Evolutionary conservation across 2,888 invertebrate genomes (phyloP).

Genomic region (Agrenia bidenticulata): DNA sequence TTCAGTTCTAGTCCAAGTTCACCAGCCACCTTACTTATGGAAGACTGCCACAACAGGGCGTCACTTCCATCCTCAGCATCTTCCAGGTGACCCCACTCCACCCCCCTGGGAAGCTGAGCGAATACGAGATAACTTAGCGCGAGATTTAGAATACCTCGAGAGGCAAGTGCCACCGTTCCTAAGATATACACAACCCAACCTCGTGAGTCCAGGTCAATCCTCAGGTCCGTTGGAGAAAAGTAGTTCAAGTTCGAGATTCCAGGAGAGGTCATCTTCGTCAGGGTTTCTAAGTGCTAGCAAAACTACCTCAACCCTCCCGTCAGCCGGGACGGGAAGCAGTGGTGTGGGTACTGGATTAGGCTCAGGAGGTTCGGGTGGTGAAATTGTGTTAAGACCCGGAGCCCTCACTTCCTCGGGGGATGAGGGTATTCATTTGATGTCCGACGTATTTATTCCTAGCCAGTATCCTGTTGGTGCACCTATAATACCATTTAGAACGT

Average conservation of each 20-base stretch:
- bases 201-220: background rate
- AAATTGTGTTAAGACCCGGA: constrained; percentile 51
- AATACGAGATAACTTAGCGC: constrained; percentile 51
- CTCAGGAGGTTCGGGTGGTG: constrained; percentile 40
- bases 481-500: constrained; percentile 40
- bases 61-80: constrained; percentile 50
- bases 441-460: background rate
- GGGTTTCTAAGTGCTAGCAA: constrained; percentile 53
- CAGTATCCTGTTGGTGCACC: constrained; percentile 27
- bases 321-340: constrained; percentile 44
- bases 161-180: constrained; percentile 52
- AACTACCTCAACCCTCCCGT: constrained; percentile 45
- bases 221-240: constrained; percentile 38
- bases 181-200: constrained; percentile 11
- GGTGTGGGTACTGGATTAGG: constrained; percentile 38
- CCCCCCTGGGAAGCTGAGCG: constrained; percentile 53
- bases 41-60: constrained; percentile 53
- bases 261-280: constrained; percentile 49
- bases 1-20: constrained; percentile 54
- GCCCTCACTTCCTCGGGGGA: constrained; percentile 36
- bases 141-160: constrained; percentile 53
- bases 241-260: constrained; percentile 46
- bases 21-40: constrained; percentile 53
- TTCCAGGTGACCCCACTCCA: constrained; percentile 50
- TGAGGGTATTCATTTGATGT: background rate